Conservation (phyloP, 2,888 invertebrate species). For the Epiblema foenella region DNA sequence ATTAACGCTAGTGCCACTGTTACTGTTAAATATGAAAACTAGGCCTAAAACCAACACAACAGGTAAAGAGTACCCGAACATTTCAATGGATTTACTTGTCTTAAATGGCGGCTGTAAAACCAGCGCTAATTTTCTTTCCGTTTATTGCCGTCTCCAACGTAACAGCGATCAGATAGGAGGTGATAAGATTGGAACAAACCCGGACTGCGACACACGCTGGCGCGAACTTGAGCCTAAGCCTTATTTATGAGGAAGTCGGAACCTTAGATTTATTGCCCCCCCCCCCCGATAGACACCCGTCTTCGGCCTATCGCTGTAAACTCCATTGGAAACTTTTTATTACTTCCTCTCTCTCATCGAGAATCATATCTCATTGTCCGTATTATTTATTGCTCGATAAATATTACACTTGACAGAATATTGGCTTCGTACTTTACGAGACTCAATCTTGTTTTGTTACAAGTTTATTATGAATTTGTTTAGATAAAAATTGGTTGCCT, state of each 20-base stretch:
- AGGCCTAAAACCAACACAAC: background rate
- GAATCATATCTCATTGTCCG: slow-evolving; percentile 57
- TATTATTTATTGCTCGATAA: slow-evolving; percentile 67
- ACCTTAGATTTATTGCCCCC: slow-evolving; percentile 76
- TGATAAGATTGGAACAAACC: slow-evolving; percentile 57
- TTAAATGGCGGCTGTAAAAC: slow-evolving; percentile 47
- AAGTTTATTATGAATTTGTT: slow-evolving; percentile 27
- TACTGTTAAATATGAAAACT: too few species aligned
- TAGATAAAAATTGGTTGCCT: too few species aligned
- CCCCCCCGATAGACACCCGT: slow-evolving; percentile 68
- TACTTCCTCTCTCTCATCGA: slow-evolving; percentile 54
- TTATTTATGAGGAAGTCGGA: slow-evolving; percentile 72
- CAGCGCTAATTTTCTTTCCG: slow-evolving; percentile 59
- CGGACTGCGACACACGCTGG: slow-evolving; percentile 67
- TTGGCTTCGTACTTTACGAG: slow-evolving; percentile 30
- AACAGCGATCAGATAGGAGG: slow-evolving; percentile 56
- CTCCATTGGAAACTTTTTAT: slow-evolving; percentile 60
- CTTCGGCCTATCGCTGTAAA: slow-evolving; percentile 62
- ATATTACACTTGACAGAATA: slow-evolving; percentile 62
- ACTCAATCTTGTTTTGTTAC: slow-evolving; percentile 39
- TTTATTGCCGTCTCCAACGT: slow-evolving; percentile 63
- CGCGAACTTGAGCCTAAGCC: slow-evolving; percentile 59
- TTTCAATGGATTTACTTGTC: slow-evolving; percentile 55
- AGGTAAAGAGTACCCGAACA: background rate
- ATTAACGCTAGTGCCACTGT: too few species aligned